These are phyloP conservation scores for Dysidea cf. avara DNA, from an alignment of 37 sponge, comb jelly and placozoan genomes.

Conservation along the genomic window DNA sequence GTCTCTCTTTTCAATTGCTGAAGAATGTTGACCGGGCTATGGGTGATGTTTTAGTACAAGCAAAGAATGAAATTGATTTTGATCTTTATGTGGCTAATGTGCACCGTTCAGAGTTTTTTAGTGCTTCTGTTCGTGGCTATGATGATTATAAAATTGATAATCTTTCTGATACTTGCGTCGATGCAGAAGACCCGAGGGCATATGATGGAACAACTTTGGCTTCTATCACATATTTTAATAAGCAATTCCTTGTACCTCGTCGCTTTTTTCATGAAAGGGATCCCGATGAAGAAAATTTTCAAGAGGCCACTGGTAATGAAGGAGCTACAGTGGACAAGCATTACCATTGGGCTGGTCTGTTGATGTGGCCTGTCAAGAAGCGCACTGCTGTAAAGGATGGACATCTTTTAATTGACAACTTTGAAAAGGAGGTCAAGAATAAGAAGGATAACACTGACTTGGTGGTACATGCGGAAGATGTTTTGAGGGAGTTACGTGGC, in stretches of 20 bases:
- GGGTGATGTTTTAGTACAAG: conserved; percentile 3
- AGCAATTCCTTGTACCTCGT: neutral
- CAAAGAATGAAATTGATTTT: conserved; percentile 4
- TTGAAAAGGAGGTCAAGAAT: too few species aligned
- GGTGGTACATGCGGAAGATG: too few species aligned
- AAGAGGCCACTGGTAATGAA: conserved; percentile 21
- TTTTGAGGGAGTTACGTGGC: too few species aligned
- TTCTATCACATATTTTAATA: too few species aligned
- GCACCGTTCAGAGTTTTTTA: neutral
- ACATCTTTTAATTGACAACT: too few species aligned
- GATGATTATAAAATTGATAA: neutral
- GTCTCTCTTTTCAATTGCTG: conserved; percentile 18
- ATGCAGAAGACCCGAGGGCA: too few species aligned
- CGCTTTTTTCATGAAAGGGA: neutral
- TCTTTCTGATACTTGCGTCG: neutral
- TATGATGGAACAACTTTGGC: too few species aligned
- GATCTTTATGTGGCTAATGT: conserved; percentile 22
- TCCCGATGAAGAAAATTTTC: conserved; percentile 1
- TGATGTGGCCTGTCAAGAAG: conserved; percentile 41
- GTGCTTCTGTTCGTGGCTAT: neutral
- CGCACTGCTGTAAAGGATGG: too few species aligned
- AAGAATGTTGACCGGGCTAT: conserved; percentile 42
- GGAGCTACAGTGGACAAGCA: conserved; percentile 21
- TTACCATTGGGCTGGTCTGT: conserved; percentile 17
- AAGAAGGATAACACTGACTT: too few species aligned